Conservation (phyloP, 92 coral and sea anemone species). For the Phenganax subtilis region DNA sequence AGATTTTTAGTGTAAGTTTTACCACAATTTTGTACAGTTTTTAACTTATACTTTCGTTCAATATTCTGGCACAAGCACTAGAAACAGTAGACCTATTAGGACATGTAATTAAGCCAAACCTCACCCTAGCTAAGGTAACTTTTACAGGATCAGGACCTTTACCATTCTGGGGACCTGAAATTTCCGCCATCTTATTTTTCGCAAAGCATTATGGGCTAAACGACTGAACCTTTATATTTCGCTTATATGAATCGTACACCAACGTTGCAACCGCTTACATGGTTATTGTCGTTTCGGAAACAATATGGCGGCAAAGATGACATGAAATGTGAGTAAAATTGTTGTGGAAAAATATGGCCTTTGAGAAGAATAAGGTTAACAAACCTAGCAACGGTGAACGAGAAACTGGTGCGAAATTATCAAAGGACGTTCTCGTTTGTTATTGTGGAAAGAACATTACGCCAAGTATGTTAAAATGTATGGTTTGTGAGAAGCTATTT, state of each 20-base stretch:
- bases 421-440: slow-evolving; percentile 16
- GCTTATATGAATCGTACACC: no score
- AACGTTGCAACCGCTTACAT: background rate
- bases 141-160: slow-evolving; percentile 43
- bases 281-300: background rate
- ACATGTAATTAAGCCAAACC: background rate
- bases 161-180: slow-evolving; percentile 40
- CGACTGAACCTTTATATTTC: no score
- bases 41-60: no score
- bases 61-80: background rate
- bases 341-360: slow-evolving; percentile 15
- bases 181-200: slow-evolving; percentile 32
- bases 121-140: slow-evolving; percentile 27
- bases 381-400: background rate
- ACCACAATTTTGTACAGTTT: no score
- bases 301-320: slow-evolving; percentile 15
- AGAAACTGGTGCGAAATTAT: background rate
- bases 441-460: slow-evolving; percentile 12
- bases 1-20: no score
- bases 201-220: background rate
- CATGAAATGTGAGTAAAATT: background rate
- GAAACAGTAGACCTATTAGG: background rate
- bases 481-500: slow-evolving; percentile 58
- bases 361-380: slow-evolving; percentile 1
- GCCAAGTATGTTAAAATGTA: slow-evolving; percentile 56